Conservation (phyloP, 1,140 invertebrate species). For the Caenorhabditis remanei region DNA sequence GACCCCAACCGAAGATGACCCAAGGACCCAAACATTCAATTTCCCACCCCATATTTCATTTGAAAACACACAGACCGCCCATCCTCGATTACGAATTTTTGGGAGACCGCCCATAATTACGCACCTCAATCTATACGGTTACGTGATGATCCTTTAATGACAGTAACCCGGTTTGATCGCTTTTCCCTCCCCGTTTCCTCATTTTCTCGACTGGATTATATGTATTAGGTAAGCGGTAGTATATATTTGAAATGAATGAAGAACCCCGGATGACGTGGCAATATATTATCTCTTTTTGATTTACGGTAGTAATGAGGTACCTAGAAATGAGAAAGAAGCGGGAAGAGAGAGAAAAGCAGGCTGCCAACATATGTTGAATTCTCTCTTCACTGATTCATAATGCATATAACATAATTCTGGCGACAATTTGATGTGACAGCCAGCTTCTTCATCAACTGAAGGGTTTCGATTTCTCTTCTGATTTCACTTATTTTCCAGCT, state of each 20-base stretch:
- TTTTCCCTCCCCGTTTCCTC: background rate
- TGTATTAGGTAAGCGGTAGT: background rate
- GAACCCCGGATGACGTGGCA: constrained; percentile 28
- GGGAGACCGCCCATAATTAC: constrained; percentile 34
- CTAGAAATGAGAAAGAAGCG: background rate
- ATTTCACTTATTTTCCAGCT: background rate
- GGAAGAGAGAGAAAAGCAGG: constrained; percentile 1
- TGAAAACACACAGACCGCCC: constrained; percentile 3
- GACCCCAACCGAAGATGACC: background rate
- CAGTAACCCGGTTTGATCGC: background rate
- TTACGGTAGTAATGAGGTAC: constrained; percentile 54
- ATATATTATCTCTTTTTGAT: constrained; percentile 48
- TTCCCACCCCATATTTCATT: background rate
- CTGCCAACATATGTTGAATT: constrained; percentile 56
- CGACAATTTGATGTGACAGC: constrained; percentile 56
- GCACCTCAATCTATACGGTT: constrained; percentile 39
- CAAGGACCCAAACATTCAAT: constrained; percentile 12
- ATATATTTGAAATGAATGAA: constrained; percentile 15
- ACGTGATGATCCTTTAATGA: constrained; percentile 52
- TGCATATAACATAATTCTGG: constrained; percentile 55
- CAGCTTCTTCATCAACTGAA: constrained; percentile 9
- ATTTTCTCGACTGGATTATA: constrained; percentile 26
- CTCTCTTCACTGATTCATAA: constrained; percentile 48
- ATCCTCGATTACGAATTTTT: background rate
- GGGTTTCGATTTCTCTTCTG: constrained; percentile 16